Base-by-base conservation (phyloP, 2,888 invertebrate genomes). In the Dicroscelio sp. region DNA sequence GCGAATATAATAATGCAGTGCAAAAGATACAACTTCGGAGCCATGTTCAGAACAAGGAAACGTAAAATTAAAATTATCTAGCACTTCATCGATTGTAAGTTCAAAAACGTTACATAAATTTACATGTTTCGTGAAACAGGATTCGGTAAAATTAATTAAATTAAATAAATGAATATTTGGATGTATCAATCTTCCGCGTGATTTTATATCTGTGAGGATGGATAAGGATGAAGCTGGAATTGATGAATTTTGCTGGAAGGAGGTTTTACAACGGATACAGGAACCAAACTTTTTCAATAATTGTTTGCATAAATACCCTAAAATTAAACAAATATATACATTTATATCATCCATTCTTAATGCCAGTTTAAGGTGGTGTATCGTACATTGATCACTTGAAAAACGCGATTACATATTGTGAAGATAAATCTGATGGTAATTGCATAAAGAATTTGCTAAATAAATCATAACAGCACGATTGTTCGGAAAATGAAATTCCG, bases 11-110 rank as follows among this genome's bases (percentile, higher is more conserved):
- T 90, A 92, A 65, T 73, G n/a, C 6, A 92, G 31, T 17, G 85
- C 76, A 65, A 80, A 91, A 0, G 91, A 90, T 17, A 92, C 58
- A 17, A 92, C 76, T 8, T 86, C 75, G 0, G 88, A 82, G 14
- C 67, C 91, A 79, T 92, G 90, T 20, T 71, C n/a, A 33, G 4
- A 55, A 48, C 91, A 91, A 12, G 91, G 89, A 82, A 90, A 91
- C 10, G 85, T 79, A 55, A 91, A 91, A 1, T 55, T 52, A 67
- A 91, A 92, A 48, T 82, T 75, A 23, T 86, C 76, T 27, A 82
- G 27, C 20, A 92, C 84, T 79, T 92, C 88, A 43, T 92, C 87
- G 4, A 87, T 23, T 8, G 80, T 84, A 1, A 67, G 30, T 71
- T 92, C 73, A 73, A 86, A 92, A 31, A 86, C 88, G n/a, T 88